phyloP scores from a whole-genome alignment of 1,140 invertebrate genomes.

The Camponotus pennsylvanicus region DNA sequence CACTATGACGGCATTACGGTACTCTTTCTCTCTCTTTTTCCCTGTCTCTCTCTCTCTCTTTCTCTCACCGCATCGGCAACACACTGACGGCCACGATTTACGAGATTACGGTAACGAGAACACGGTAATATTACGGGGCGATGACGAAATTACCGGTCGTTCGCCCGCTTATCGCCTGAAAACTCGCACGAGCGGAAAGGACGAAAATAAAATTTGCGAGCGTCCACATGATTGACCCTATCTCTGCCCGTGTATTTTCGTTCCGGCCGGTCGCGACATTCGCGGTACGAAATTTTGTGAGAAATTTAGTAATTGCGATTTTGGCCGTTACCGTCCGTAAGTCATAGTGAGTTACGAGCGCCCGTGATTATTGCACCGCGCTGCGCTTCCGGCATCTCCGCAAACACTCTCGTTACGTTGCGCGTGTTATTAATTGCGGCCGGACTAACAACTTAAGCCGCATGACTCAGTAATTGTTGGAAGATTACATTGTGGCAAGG shows the following conservation, averaged over 20 bases:
- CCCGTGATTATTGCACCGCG: constrained; percentile 37
- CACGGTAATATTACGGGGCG: constrained; percentile 70
- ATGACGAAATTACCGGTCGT: constrained; percentile 64
- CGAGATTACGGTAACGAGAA: constrained; percentile 73
- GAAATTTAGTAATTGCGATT: constrained; percentile 55
- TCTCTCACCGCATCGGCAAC: constrained; percentile 34
- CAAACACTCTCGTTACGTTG: neutral
- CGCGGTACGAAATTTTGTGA: constrained; percentile 28
- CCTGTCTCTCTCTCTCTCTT: neutral
- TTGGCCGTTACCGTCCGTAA: constrained; percentile 19
- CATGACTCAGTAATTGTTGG: constrained; percentile 3
- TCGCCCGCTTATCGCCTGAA: constrained; percentile 52
- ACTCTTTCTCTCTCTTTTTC: neutral
- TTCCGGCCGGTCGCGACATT: neutral
- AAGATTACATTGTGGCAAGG: constrained; percentile 15
- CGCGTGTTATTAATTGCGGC: constrained; percentile 41
- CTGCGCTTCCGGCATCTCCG: constrained; percentile 26
- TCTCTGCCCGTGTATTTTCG: constrained; percentile 23
- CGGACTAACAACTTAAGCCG: constrained; percentile 34
- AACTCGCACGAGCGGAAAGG: constrained; percentile 22
- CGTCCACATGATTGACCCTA: constrained; percentile 48
- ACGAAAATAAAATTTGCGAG: constrained; percentile 42
- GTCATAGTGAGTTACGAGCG: constrained; percentile 47
- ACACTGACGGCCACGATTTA: constrained; percentile 70
- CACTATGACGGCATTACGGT: constrained; percentile 49